These are phyloP conservation scores for Helobdella robusta DNA, from an alignment of 2,888 invertebrate species.

Conservation along the genomic window DNA sequence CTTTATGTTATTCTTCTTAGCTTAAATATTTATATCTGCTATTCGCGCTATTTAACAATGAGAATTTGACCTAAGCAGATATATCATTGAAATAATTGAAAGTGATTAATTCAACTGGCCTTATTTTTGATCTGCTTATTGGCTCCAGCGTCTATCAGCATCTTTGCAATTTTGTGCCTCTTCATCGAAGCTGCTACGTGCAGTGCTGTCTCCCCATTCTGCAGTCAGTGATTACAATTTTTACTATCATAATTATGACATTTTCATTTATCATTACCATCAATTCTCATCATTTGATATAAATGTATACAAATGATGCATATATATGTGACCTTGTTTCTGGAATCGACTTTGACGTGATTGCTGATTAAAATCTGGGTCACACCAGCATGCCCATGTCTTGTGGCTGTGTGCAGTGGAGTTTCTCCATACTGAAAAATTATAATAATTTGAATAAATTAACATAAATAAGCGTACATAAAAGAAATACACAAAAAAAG, in stretches of 20 bases:
- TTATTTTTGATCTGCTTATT: conserved; percentile 65
- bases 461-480: not conserved
- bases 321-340: conserved; percentile 55
- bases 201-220: conserved; percentile 83
- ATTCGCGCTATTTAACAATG: too few relatives aligned
- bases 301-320: too few relatives aligned
- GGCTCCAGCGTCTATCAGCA: conserved; percentile 76
- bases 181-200: conserved; percentile 92
- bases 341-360: conserved; percentile 71
- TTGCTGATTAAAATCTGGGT: conserved; percentile 86
- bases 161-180: conserved; percentile 75
- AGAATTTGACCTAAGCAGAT: too few relatives aligned
- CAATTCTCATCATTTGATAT: not conserved
- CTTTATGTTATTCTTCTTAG: too few relatives aligned
- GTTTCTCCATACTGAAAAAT: conserved; percentile 76
- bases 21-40: too few relatives aligned
- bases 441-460: not conserved
- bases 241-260: not conserved
- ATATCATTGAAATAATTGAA: too few relatives aligned
- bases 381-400: conserved; percentile 92
- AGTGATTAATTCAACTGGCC: too few relatives aligned
- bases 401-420: conserved; percentile 81
- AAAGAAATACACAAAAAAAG: not conserved
- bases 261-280: not conserved
- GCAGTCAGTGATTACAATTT: conserved; percentile 23